Evolutionary conservation across 2,113 vertebrate genomes (phyloP).

Genomic region (Promerops cafer): DNA sequence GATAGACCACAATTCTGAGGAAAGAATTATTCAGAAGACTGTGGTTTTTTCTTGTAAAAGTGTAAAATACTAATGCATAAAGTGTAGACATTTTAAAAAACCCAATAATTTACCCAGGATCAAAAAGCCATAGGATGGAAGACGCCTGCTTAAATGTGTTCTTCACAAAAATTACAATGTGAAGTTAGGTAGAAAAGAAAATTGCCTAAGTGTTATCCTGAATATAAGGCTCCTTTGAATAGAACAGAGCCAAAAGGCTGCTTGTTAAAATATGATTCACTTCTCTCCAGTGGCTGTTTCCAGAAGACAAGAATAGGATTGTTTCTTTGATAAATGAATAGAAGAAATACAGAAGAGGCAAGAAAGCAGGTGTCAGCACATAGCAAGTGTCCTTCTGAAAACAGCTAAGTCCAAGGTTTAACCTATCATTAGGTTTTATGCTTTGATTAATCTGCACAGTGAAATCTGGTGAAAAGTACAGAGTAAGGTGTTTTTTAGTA

Average conservation of each 20-base stretch:
- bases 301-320: neutral
- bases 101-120: neutral
- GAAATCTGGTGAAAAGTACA: neutral
- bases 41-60: neutral
- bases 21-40: neutral
- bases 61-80: neutral
- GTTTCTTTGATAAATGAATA: neutral
- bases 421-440: neutral
- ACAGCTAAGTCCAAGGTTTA: neutral
- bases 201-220: accelerated
- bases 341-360: neutral
- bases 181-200: neutral
- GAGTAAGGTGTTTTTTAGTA: neutral
- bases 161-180: neutral
- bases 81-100: neutral
- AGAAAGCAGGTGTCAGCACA: neutral
- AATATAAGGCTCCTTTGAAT: neutral
- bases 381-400: neutral
- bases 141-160: neutral
- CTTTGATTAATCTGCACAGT: neutral
- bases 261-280: neutral
- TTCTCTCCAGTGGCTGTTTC: neutral
- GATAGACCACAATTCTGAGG: neutral
- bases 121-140: neutral
- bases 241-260: neutral